Base-by-base conservation (phyloP, 2,113 vertebrate species). In the Arvicanthis niloticus region DNA sequence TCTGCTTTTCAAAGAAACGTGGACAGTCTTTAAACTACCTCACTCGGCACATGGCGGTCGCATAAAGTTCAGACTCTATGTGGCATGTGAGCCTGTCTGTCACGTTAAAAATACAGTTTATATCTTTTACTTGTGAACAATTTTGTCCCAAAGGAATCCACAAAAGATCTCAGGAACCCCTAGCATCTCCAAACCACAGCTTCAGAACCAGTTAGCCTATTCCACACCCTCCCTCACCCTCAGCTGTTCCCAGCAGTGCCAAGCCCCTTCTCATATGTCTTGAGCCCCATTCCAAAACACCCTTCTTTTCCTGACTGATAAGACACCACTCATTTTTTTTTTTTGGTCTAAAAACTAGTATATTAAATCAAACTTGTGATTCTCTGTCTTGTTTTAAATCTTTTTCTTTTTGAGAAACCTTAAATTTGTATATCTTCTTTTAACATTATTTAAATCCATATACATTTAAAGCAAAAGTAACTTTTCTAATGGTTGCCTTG, bases 351-450 rank as follows among this genome's bases (percentile, higher is more conserved):
- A 24, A 68, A 96, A 48, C 70, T 68, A 85, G 86, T 80, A 60
- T 48, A 75, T 91, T 94, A 77, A 88, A 77, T 5, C 60, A 91
- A 60, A 51, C 45, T 40, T 72, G 31, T 72, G 31, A 91, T 95
- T 91, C 65, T 76, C 80, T 95, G 22, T 34, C 21, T 53, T 93
- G 65, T 40, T 76, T 24, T 53, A 89, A 96, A 84, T 60, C 7
- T 37, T 15, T 81, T n/a, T 87, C 29, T 67, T 96, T 96, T 94
- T 51, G 40, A 95, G 76, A 87, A 95, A n/a, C 3, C 51, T 95
- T 89, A 87, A 45, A 56, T 87, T 88, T 93, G 73, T 68, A 76
- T 1, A 60, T 78, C 42, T 67, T 94, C 53, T 15, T 96, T 96
- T 94, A 96, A 77, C 45, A 2, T 45, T 92, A 75, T 19, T 68